These are phyloP conservation scores for Oscarella lobularis DNA, from an alignment of 37 sponge, comb jelly and placozoan species.

Conservation along the genomic window DNA sequence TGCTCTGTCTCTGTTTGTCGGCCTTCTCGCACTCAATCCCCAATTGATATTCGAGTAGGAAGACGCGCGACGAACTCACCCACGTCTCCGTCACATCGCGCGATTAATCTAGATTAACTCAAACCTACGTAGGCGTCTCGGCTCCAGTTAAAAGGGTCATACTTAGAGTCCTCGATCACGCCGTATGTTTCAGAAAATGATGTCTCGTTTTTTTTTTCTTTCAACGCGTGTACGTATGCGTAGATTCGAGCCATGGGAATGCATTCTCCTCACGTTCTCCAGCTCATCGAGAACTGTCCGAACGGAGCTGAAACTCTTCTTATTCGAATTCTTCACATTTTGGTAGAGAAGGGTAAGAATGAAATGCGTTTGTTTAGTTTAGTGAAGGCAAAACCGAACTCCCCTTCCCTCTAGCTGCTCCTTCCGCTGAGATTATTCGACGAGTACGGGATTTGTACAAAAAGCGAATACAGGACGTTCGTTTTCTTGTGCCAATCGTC, in stretches of 20 bases:
- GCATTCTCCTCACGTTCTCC: slow-evolving; percentile 63
- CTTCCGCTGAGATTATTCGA: slow-evolving; percentile 59
- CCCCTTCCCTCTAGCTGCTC: slow-evolving; percentile 49
- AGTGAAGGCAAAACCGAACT: too few relatives aligned
- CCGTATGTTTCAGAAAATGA: slow-evolving; percentile 47
- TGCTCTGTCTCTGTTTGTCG: slow-evolving; percentile 66
- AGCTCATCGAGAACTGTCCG: slow-evolving; percentile 80
- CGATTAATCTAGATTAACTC: slow-evolving; percentile 42
- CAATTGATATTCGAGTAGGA: slow-evolving; percentile 76
- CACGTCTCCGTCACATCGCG: too few relatives aligned
- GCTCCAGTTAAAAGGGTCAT: slow-evolving; percentile 77
- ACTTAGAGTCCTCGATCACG: slow-evolving; percentile 70
- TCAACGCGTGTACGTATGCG: background rate
- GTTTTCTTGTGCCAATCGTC: slow-evolving; percentile 87
- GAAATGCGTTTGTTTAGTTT: too few relatives aligned
- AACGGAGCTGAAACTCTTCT: slow-evolving; percentile 88
- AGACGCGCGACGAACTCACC: too few relatives aligned
- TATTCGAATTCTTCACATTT: slow-evolving; percentile 80
- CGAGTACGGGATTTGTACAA: slow-evolving; percentile 72
- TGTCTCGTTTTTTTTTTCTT: background rate
- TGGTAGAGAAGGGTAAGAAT: slow-evolving; percentile 61
- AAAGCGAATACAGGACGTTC: slow-evolving; percentile 60
- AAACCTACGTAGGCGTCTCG: slow-evolving; percentile 60
- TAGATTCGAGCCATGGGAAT: slow-evolving; percentile 72
- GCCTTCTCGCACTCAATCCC: slow-evolving; percentile 84